These are phyloP conservation scores for Cotesia congregata DNA, from an alignment of 2,888 invertebrate species.

Conservation along the genomic window DNA sequence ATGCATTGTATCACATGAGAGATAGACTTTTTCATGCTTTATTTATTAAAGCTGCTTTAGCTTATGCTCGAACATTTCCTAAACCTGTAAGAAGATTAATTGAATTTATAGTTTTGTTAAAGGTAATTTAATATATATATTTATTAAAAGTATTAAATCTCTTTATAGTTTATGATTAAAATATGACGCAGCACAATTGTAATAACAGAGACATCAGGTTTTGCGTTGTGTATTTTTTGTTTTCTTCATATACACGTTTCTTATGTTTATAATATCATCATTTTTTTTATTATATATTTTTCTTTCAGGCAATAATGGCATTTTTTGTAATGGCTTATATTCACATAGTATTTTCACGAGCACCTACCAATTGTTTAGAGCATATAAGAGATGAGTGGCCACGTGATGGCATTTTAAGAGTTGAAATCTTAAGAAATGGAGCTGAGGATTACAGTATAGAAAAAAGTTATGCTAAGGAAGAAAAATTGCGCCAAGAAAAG, in stretches of 20 bases:
- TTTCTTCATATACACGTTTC: constrained; percentile 1
- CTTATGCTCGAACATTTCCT: constrained; percentile 93
- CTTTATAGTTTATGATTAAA: no score
- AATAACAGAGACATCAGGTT: no score
- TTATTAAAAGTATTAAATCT: no score
- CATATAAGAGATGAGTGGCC: constrained; percentile 94
- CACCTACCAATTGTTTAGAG: constrained; percentile 93
- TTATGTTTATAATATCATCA: constrained; percentile 51
- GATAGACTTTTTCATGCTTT: constrained; percentile 95
- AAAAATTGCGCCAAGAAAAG: constrained; percentile 79
- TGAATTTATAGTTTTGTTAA: constrained; percentile 86
- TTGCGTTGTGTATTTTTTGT: neutral
- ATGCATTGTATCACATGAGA: constrained; percentile 86
- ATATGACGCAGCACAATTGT: no score
- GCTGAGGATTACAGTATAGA: constrained; percentile 83
- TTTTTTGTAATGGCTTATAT: constrained; percentile 95
- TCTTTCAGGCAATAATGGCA: constrained; percentile 81
- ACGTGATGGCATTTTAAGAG: constrained; percentile 91
- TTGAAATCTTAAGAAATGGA: constrained; percentile 85
- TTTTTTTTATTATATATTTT: constrained; percentile 46
- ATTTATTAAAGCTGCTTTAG: constrained; percentile 91
- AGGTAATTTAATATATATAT: constrained; percentile 72
- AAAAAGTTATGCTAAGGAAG: constrained; percentile 88
- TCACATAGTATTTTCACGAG: constrained; percentile 92
- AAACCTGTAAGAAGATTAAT: constrained; percentile 84